A percentile compares a stretch with the other conserved stretches of the same genome.
phyloP scores from a whole-genome alignment of 2,113 vertebrate genomes.

The Prinia subflava region DNA sequence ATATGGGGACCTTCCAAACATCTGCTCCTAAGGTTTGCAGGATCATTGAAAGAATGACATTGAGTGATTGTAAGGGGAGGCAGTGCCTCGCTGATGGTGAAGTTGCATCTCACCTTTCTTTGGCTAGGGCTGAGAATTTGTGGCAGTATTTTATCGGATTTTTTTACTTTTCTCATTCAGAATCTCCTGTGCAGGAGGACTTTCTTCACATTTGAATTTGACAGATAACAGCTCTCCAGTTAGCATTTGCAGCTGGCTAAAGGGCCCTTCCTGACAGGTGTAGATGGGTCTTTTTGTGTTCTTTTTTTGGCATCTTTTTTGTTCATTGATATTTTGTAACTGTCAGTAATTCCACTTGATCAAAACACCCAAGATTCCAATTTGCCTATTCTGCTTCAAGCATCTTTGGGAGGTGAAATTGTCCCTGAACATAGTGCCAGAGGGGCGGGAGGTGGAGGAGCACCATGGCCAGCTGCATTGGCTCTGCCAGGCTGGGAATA shows the following conservation, averaged over 20 bases:
- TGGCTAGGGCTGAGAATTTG: not conserved
- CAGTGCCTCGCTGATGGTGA: not conserved
- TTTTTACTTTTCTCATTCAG: not conserved
- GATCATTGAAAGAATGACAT: not conserved
- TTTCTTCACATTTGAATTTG: not conserved
- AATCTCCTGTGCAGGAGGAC: not conserved
- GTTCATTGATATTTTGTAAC: not conserved
- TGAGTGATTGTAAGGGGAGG: not conserved
- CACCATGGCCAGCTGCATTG: rapidly evolving
- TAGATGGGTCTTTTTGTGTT: not conserved
- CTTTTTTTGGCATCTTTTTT: not conserved
- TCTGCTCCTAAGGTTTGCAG: not conserved
- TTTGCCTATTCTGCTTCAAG: not conserved
- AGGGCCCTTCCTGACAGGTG: not conserved
- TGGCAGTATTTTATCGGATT: not conserved
- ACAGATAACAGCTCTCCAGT: not conserved
- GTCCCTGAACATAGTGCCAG: not conserved
- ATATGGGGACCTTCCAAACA: not conserved
- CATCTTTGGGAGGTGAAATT: not conserved
- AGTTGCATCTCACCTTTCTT: not conserved
- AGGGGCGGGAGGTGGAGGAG: not conserved
- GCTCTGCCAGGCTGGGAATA: not conserved
- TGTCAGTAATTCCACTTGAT: rapidly evolving
- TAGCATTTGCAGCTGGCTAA: not conserved
- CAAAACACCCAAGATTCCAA: not conserved